phyloP scores from a whole-genome alignment of 2,113 vertebrate species.

The Halichoeres trimaculatus region DNA sequence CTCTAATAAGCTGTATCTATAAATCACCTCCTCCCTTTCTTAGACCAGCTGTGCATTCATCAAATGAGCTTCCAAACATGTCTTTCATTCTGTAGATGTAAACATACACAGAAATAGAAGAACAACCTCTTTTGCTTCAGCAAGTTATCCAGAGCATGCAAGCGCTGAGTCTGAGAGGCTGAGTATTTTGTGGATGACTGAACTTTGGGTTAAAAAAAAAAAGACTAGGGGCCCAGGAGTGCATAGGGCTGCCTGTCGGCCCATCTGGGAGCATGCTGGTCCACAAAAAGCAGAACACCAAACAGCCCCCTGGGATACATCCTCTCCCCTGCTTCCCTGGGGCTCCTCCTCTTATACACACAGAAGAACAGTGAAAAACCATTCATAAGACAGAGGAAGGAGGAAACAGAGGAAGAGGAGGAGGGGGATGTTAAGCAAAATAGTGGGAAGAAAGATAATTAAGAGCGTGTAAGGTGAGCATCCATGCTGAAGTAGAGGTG shows the following conservation, averaged over 20 bases:
- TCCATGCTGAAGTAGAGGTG: slow-evolving; percentile 45
- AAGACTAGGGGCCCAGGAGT: slow-evolving; percentile 43
- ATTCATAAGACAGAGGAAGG: slow-evolving; percentile 24
- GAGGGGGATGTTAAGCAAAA: not conserved
- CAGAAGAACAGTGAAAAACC: slow-evolving; percentile 27
- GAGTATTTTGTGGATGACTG: slow-evolving; percentile 58
- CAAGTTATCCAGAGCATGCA: slow-evolving; percentile 9
- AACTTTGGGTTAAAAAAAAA: no score
- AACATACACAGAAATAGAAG: not conserved
- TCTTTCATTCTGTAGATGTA: slow-evolving; percentile 18
- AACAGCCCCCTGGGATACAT: slow-evolving; percentile 62
- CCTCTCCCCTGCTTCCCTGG: slow-evolving; percentile 61
- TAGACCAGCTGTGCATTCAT: slow-evolving; percentile 1
- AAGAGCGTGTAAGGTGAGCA: slow-evolving; percentile 29
- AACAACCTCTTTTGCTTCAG: not conserved
- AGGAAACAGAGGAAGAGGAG: not conserved
- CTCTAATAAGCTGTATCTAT: slow-evolving; percentile 32
- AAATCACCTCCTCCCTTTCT: slow-evolving; percentile 17
- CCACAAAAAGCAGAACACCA: slow-evolving; percentile 64
- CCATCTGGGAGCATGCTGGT: slow-evolving; percentile 56
- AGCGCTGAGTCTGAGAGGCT: slow-evolving; percentile 38
- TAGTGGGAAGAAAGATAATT: slow-evolving; percentile 19
- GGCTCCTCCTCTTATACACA: slow-evolving; percentile 36
- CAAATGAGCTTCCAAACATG: not conserved
- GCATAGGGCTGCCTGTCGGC: slow-evolving; percentile 45